Evolutionary conservation across 2,113 vertebrate genomes (phyloP), one percentile per base, ranked within the genome.

Genomic region (Dunckerocampus dactyliophorus): DNA sequence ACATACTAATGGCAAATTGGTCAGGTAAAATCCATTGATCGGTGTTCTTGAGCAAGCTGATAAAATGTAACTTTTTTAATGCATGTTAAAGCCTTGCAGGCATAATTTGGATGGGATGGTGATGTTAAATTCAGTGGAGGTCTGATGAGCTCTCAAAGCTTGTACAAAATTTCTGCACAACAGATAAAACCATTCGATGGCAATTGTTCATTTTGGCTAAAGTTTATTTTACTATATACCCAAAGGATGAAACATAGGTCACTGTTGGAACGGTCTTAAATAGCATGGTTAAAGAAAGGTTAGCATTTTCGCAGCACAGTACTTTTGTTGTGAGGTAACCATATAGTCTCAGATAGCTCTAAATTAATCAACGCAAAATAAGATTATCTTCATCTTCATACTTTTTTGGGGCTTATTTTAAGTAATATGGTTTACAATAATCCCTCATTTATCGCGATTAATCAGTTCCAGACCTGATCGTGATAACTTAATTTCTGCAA

Each of bases 1-100:
- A 34, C 7, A 34, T 71, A 67, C 56, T 54, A 52, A 28, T 13
- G 8, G 9, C 52, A 54, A 37, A 34, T 55, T n/a, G 2, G 17
- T 37, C 31, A 12, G n/a, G 28, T 57, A 43, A 61, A 19, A 77
- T 70, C 28, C 72, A 69, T 59, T 15, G 1, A 10, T 51, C 24
- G 7, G 19, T 24, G 49, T 51, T 15, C 49, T 51, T 19, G 53
- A 37, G 53, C 52, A 34, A 19, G 28, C 2, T 55, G 31, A 39
- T 19, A 19, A n/a, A n/a, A n/a, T n/a, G n/a, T 6, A 6, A 4
- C 9, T 37, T 37, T 55, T 55, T 31, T 55, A 37, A 37, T 37
- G 4, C 53, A 39, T 17, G 9, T 15, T 20, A 39, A 8, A 55
- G 31, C 31, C 17, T 39, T 19, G 16, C 31, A 37, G 31, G 17